Evolutionary conservation across 2,797 vertebrate genomes (phyloP).

Genomic region (Orientallactaga sibirica): DNA sequence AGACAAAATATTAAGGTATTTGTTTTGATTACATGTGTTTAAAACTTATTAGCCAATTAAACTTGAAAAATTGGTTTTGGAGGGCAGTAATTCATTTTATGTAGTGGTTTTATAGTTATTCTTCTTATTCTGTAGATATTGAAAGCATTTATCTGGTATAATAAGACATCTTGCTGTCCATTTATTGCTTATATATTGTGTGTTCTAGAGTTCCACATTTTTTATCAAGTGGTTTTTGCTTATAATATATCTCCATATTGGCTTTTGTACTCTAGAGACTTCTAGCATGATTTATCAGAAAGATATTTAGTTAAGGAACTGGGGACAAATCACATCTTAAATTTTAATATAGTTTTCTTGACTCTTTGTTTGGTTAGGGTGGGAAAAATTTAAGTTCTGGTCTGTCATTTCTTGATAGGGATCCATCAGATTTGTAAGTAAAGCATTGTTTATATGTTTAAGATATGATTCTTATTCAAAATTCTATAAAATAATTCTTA

Average conservation of each 20-base stretch:
- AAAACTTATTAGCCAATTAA: conserved; percentile 77
- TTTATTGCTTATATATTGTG: conserved; percentile 83
- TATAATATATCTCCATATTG: conserved; percentile 80
- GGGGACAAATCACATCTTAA: conserved; percentile 67
- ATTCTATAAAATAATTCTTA: conserved; percentile 31
- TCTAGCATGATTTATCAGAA: conserved; percentile 80
- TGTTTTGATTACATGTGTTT: conserved; percentile 78
- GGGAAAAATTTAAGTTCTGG: conserved; percentile 49
- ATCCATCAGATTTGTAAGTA: conserved; percentile 60
- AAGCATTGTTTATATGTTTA: conserved; percentile 21
- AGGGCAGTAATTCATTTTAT: conserved; percentile 76
- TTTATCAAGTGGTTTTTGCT: conserved; percentile 82
- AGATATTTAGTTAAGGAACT: conserved; percentile 68
- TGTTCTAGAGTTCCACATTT: conserved; percentile 83
- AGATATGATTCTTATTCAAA: conserved; percentile 45
- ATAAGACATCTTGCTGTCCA: conserved; percentile 82
- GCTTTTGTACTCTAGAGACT: conserved; percentile 79
- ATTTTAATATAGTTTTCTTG: conserved; percentile 71
- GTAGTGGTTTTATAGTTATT: conserved; percentile 65
- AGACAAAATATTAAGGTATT: conserved; percentile 79
- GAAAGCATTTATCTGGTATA: conserved; percentile 84
- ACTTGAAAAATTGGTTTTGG: conserved; percentile 64
- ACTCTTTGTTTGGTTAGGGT: conserved; percentile 9
- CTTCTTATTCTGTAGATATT: conserved; percentile 82
- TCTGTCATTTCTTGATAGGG: conserved; percentile 32